Conservation (phyloP, 2,888 invertebrate species). For the Alviniconcha strummeri region DNA sequence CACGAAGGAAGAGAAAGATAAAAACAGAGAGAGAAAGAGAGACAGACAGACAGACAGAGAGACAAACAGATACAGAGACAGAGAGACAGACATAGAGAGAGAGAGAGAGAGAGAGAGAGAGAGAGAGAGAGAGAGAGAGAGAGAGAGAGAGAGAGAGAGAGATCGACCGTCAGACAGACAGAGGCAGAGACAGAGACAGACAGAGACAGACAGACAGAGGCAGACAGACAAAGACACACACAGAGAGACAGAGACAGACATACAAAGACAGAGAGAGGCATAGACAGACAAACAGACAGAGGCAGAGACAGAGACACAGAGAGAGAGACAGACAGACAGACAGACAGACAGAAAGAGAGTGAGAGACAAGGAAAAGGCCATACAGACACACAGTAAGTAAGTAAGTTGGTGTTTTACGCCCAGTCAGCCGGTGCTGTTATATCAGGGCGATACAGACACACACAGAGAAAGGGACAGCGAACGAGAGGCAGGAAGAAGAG, state of each 20-base stretch:
- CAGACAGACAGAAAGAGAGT: constrained; percentile 3
- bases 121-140: constrained; percentile 27
- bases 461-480: not conserved
- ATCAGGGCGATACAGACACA: not conserved
- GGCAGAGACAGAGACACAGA: not conserved
- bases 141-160: constrained; percentile 17
- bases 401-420: too few relatives aligned
- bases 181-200: not conserved
- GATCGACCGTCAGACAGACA: not conserved
- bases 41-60: not conserved
- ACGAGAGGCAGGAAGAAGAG: not conserved
- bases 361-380: not conserved
- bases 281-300: not conserved
- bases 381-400: not conserved
- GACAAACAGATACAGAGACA: not conserved
- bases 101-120: constrained; percentile 19
- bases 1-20: not conserved
- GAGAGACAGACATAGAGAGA: constrained; percentile 20
- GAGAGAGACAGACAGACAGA: constrained; percentile 15
- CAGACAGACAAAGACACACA: not conserved
- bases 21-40: not conserved
- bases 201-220: not conserved
- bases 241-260: not conserved
- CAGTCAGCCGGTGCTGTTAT: too few relatives aligned
- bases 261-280: not conserved